Percentiles rank a stretch among this genome's conserved stretches.
phyloP scores from a whole-genome alignment of 2,888 invertebrate genomes.

The Dione juno region DNA sequence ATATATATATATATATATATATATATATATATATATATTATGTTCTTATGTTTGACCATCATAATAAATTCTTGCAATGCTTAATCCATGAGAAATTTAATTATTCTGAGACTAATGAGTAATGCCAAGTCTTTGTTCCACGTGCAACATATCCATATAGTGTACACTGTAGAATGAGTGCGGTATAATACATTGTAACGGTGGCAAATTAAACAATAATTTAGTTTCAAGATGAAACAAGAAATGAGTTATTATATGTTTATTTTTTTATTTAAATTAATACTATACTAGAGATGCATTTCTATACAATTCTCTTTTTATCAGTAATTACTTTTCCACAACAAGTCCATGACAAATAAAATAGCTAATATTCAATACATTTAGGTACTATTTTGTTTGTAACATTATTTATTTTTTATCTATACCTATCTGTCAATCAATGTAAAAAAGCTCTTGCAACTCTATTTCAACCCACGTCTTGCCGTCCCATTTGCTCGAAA shows the following conservation, averaged over 20 bases:
- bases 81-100: slow-evolving; percentile 17
- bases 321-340: too few species aligned
- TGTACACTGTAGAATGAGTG: slow-evolving; percentile 1
- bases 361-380: too few species aligned
- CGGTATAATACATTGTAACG: background rate
- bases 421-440: background rate
- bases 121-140: slow-evolving; percentile 23
- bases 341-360: too few species aligned
- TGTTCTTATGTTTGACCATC: background rate
- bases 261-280: background rate
- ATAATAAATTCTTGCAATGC: background rate
- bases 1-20: too few species aligned
- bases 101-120: slow-evolving; percentile 22
- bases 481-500: background rate
- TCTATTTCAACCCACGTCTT: background rate
- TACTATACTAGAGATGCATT: too few species aligned
- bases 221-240: background rate
- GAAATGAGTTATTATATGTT: slow-evolving; percentile 3
- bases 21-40: too few species aligned
- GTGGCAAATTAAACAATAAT: slow-evolving; percentile 9
- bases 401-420: too few species aligned
- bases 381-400: too few species aligned
- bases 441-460: background rate
- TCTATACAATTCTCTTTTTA: too few species aligned
- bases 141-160: background rate